Percentiles rank a stretch among this genome's conserved stretches.
phyloP scores from a whole-genome alignment of 2,888 invertebrate genomes.

The Schrankia costaestrigalis region DNA sequence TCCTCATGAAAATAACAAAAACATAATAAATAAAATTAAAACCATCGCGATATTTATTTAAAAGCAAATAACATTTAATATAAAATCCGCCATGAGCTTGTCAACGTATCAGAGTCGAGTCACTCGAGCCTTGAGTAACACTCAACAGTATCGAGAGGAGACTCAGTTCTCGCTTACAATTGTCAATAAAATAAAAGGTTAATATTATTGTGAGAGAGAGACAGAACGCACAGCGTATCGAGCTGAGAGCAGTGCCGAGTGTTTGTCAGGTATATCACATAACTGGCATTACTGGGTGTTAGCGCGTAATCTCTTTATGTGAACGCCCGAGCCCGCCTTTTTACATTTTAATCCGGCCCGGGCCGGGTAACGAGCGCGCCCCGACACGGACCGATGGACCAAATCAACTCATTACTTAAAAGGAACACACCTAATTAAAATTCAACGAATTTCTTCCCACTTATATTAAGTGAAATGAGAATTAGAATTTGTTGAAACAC shows the following conservation, averaged over 20 bases:
- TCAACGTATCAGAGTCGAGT: slow-evolving; percentile 10
- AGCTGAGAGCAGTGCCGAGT: slow-evolving; percentile 4
- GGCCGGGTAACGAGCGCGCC: slow-evolving; percentile 12
- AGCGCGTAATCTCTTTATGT: slow-evolving; percentile 36
- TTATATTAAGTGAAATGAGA: slow-evolving; percentile 21
- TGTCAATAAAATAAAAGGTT: slow-evolving; percentile 16
- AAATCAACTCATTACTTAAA: slow-evolving; percentile 27
- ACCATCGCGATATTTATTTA: too few species aligned
- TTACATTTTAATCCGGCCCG: slow-evolving; percentile 34
- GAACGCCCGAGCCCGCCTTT: slow-evolving; percentile 18
- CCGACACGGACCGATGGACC: slow-evolving; percentile 17
- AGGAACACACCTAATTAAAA: slow-evolving; percentile 23
- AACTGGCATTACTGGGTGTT: slow-evolving; percentile 37
- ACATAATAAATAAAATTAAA: too few species aligned
- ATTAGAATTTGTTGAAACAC: slow-evolving; percentile 13
- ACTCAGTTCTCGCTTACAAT: neutral
- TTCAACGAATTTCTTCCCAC: slow-evolving; percentile 18
- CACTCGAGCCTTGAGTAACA: slow-evolving; percentile 8
- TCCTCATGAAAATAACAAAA: too few species aligned
- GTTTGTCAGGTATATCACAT: slow-evolving; percentile 36
- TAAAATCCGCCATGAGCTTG: too few species aligned
- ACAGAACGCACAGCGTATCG: slow-evolving; percentile 10
- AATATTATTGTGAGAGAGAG: too few species aligned
- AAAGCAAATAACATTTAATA: too few species aligned
- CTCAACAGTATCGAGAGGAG: slow-evolving; percentile 8